Evolutionary conservation across 2,113 vertebrate species (phyloP), one percentile per base, ranked within the genome.

Genomic region (Choloepus hoffmanni): DNA sequence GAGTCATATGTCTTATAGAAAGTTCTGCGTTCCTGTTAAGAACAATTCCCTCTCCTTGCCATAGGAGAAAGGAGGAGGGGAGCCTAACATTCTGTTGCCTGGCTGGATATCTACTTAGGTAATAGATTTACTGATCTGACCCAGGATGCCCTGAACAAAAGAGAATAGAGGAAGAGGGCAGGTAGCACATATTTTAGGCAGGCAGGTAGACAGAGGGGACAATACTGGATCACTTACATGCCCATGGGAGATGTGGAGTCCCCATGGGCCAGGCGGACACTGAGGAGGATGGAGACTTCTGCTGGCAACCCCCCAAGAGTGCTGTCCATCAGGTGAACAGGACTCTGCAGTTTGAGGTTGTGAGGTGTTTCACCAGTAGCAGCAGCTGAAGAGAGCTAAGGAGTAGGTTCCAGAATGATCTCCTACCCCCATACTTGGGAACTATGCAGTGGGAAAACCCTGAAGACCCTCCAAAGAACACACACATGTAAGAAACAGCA

Each of bases 181-280:
- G 8, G 1, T 5, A 79, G 10, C 13, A 14, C 13, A 2, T 53
- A 53, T 53, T 53, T 53, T 53, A 53, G 50, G 50, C 50, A 53
- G 50, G 50, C 50, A 53, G 7, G 4, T 15, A 72, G 53, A 73
- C 0, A 16, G 36, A 88, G 0, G 0, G 9, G 53, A 21, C 2
- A 85, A 18, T 21, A 36, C 1, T 58, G 13, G 19, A 10, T 8
- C 2, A 53, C 3, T 15, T 18, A 30, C 19, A 36, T 0, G 0
- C 43, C 23, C 2, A 43, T 9, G 5, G 43, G 19, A 68, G 12
- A 24, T 21, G 3, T 62, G 14, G 30, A 26, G 11, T 18, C 72
- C 58, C n/a, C 3, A 45, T 0, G 3, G 50, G 6, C 13, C 10
- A 18, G 2, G 12, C 2, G 16, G 19, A 63, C 36, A 43, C 0